Evolutionary conservation across 23 tunicate species (phyloP).

Genomic region (Ciona savignyi): DNA sequence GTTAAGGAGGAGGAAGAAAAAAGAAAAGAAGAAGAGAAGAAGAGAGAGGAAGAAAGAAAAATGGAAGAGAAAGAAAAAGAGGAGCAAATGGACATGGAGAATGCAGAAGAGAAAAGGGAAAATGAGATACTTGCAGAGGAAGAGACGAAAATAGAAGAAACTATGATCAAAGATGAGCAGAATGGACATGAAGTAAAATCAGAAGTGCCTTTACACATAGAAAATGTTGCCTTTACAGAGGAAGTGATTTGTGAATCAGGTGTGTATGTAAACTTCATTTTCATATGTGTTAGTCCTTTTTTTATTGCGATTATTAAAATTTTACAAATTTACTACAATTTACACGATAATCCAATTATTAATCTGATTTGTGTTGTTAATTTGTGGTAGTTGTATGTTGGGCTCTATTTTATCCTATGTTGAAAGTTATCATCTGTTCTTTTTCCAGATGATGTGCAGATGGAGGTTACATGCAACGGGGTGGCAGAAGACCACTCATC

Average conservation of each 20-base stretch:
- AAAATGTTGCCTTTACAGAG: background rate
- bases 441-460: background rate
- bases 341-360: too few relatives aligned
- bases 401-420: too few relatives aligned
- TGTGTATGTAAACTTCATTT: too few relatives aligned
- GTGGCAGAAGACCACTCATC: too few relatives aligned
- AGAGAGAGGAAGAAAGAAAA: conserved; percentile 7
- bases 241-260: conserved; percentile 2
- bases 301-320: too few relatives aligned
- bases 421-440: too few relatives aligned
- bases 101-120: conserved; percentile 8
- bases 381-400: too few relatives aligned
- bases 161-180: background rate
- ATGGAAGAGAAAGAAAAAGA: conserved; percentile 7
- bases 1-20: conserved; percentile 13
- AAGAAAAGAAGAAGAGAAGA: background rate
- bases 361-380: too few relatives aligned
- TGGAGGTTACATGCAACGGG: background rate
- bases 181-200: background rate
- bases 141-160: background rate
- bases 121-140: background rate
- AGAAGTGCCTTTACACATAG: background rate
- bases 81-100: background rate
- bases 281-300: too few relatives aligned
- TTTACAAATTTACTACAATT: too few relatives aligned